These are phyloP conservation scores for Amphiprion ocellaris DNA, from an alignment of 2,113 vertebrate genomes.

Conservation along the genomic window DNA sequence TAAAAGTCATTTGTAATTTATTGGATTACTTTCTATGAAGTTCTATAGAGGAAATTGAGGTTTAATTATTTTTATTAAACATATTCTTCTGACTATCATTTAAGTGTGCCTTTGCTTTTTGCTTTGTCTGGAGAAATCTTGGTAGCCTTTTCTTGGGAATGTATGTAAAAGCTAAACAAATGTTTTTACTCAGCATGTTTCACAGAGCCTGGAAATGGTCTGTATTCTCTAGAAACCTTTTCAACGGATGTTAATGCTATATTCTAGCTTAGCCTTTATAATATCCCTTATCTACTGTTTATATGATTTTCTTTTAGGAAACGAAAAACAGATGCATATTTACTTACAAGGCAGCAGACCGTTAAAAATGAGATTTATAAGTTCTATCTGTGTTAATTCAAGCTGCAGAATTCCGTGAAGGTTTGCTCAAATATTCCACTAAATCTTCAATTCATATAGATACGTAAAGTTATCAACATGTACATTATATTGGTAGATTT, in stretches of 20 bases:
- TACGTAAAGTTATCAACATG: background rate
- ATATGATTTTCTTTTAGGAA: too few species aligned
- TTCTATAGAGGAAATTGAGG: slow-evolving; percentile 99
- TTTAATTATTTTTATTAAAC: slow-evolving; percentile 99
- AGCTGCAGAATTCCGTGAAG: too few species aligned
- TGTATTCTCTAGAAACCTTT: background rate
- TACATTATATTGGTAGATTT: background rate
- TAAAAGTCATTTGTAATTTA: slow-evolving; percentile 99
- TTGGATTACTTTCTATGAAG: slow-evolving; percentile 99
- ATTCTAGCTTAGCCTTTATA: background rate
- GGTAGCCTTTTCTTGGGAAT: too few species aligned
- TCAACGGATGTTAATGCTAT: background rate
- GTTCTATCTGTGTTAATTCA: too few species aligned
- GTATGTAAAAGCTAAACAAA: too few species aligned
- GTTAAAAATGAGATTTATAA: too few species aligned
- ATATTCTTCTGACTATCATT: slow-evolving; percentile 99
- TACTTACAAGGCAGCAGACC: too few species aligned
- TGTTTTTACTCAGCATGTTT: too few species aligned
- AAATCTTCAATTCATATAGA: too few species aligned
- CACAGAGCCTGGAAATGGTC: too few species aligned
- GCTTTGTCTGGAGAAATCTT: slow-evolving; percentile 23
- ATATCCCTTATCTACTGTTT: background rate
- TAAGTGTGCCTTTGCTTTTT: slow-evolving; percentile 85
- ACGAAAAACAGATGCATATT: too few species aligned
- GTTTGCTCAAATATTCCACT: too few species aligned